phyloP scores from a whole-genome alignment of 2,797 vertebrate genomes.

The Caiman crocodilus region DNA sequence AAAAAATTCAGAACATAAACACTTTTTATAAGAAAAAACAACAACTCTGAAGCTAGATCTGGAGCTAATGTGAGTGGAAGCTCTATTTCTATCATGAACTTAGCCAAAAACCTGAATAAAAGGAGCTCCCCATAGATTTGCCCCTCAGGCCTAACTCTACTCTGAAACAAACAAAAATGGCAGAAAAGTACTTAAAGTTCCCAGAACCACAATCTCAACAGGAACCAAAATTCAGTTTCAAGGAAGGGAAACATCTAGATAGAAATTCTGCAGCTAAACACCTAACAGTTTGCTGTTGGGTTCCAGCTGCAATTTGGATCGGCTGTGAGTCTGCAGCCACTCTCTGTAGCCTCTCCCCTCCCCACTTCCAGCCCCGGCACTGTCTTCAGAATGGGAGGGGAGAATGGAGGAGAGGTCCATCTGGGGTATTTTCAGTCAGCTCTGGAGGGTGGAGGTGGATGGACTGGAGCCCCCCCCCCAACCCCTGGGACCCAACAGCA shows the following conservation, averaged over 20 bases:
- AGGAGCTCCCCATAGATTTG: not conserved
- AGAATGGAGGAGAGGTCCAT: no score
- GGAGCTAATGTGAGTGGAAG: not conserved
- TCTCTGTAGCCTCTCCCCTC: no score
- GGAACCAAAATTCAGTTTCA: not conserved
- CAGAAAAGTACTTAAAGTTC: no score
- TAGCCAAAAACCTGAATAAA: not conserved
- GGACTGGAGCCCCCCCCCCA: no score
- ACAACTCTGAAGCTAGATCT: not conserved
- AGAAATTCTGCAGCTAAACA: not conserved
- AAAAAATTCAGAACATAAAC: not conserved
- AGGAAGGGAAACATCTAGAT: not conserved
- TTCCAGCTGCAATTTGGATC: no score
- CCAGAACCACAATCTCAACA: not conserved
- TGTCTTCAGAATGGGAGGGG: no score
- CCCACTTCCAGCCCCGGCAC: no score
- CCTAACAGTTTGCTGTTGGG: no score
- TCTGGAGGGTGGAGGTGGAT: no score
- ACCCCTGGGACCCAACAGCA: no score
- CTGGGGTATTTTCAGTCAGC: no score
- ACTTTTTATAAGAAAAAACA: not conserved
- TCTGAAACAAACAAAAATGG: not conserved
- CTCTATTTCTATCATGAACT: not conserved
- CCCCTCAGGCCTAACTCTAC: not conserved
- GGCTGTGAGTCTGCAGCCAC: no score